These are phyloP conservation scores for Uropetala carovei DNA, from an alignment of 2,888 invertebrate species.

Conservation along the genomic window DNA sequence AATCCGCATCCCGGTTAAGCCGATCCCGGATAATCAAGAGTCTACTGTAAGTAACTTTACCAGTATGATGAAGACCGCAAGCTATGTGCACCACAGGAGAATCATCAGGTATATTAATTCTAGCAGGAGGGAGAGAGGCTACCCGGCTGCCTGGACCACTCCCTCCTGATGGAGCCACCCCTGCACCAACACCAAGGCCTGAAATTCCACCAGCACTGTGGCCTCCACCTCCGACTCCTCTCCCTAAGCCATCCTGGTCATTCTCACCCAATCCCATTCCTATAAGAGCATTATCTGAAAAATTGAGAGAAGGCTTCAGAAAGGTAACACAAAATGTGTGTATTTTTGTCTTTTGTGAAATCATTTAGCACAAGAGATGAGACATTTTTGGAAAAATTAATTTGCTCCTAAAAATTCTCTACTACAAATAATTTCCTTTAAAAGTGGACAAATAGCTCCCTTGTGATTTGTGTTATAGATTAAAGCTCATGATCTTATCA, in stretches of 20 bases:
- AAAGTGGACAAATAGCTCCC: background rate
- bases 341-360: background rate
- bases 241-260: slow-evolving; percentile 71
- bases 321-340: background rate
- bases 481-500: background rate
- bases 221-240: slow-evolving; percentile 80
- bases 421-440: background rate
- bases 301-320: background rate
- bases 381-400: background rate
- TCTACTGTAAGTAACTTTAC: slow-evolving; percentile 71
- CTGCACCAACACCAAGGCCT: slow-evolving; percentile 31
- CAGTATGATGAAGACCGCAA: slow-evolving; percentile 94
- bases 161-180: slow-evolving; percentile 11
- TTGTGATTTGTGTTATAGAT: no score
- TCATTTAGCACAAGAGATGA: background rate
- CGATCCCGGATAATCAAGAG: no score
- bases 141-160: slow-evolving; percentile 76
- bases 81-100: slow-evolving; percentile 88
- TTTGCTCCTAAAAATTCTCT: background rate
- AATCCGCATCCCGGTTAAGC: no score
- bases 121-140: slow-evolving; percentile 88
- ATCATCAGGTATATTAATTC: slow-evolving; percentile 81
- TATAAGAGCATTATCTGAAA: slow-evolving; percentile 68
- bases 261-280: slow-evolving; percentile 77
- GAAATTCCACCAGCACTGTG: slow-evolving; percentile 71